Evolutionary conservation across 2,113 vertebrate species (phyloP), one percentile per base, ranked within the genome.

Genomic region (Capricornis sumatraensis): DNA sequence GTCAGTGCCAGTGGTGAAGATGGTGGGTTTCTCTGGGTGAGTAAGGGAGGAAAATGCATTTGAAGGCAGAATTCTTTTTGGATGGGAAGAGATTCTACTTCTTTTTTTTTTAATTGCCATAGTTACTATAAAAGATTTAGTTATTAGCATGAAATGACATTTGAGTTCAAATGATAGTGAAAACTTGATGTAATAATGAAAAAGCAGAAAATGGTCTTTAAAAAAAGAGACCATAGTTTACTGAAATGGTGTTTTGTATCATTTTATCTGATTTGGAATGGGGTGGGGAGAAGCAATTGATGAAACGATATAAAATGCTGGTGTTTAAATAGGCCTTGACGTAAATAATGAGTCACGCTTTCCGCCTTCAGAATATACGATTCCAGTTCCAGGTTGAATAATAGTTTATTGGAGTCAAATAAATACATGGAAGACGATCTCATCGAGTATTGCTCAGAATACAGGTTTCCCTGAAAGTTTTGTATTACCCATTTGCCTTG

Each of bases 151-250:
- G 33, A 58, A 79, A 55, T 91, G 78, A 19, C 62, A 60, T 83
- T 78, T 95, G 71, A 50, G 71, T 76, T 87, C 84, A 50, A 85
- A 57, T 60, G 89, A 58, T 36, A 78, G 40, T 7, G 84, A 87
- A 76, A 64, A n/a, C 55, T 40, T 60, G 62, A 92, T 76, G 91
- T 93, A 93, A 91, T 92, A 95, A 92, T 92, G 64, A 94, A 95
- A 95, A 95, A 36, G 52, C 53, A 71, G 71, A 74, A 93, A 89
- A 89, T 5, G 53, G 47, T 36, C 84, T 12, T 71, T 71, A 23
- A 15, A 47, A 67, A 27, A 78, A 33, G 21, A 93, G 53, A 53
- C 23, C 1, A 2, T 19, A 33, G 16, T 79, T 82, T 23, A 23
- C 15, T 7, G 55, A 78, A 94, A 67, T 40, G 86, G 36, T n/a